Percentiles rank a stretch among this genome's conserved stretches.
Evolutionary conservation across 2,797 vertebrate species (phyloP).

Genomic region (Morus bassanus): DNA sequence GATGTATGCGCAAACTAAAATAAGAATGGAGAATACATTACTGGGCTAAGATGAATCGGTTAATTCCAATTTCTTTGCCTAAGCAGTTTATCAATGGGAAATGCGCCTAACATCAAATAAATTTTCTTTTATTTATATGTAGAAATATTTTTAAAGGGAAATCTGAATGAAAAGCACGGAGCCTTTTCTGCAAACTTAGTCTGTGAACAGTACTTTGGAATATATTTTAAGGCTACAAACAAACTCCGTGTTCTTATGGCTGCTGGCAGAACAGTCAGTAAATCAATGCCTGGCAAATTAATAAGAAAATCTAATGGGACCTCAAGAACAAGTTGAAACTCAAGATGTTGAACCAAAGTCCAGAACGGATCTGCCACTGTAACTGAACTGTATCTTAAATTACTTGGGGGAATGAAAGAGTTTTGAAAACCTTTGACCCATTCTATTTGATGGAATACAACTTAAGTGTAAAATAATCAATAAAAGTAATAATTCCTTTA

Average conservation of each 20-base stretch:
- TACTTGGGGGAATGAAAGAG: not conserved
- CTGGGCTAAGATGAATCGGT: not conserved
- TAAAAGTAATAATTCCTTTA: slow-evolving; percentile 11
- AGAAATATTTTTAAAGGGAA: not conserved
- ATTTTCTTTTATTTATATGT: not conserved
- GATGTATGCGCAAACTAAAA: not conserved
- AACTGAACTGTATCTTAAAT: slow-evolving; percentile 10
- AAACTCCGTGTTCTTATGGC: not conserved
- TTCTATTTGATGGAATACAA: not conserved
- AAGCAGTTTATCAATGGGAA: not conserved
- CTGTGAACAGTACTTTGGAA: not conserved
- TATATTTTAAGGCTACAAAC: not conserved
- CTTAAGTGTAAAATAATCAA: slow-evolving; percentile 20
- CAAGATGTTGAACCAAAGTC: not conserved
- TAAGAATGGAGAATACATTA: not conserved
- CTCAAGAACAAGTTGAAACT: not conserved
- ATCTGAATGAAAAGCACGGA: not conserved
- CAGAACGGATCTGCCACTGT: not conserved
- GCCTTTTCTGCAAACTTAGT: not conserved
- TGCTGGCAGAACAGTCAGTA: not conserved
- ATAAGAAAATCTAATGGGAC: slow-evolving; percentile 16
- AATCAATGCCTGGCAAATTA: slow-evolving; percentile 32
- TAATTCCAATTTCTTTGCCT: not conserved
- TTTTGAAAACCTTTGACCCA: slow-evolving; percentile 26
- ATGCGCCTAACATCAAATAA: not conserved